A percentile compares a stretch with the other conserved stretches of the same genome.
Conservation (phyloP, 2,888 invertebrate species). For the Pheosia tremula region DNA sequence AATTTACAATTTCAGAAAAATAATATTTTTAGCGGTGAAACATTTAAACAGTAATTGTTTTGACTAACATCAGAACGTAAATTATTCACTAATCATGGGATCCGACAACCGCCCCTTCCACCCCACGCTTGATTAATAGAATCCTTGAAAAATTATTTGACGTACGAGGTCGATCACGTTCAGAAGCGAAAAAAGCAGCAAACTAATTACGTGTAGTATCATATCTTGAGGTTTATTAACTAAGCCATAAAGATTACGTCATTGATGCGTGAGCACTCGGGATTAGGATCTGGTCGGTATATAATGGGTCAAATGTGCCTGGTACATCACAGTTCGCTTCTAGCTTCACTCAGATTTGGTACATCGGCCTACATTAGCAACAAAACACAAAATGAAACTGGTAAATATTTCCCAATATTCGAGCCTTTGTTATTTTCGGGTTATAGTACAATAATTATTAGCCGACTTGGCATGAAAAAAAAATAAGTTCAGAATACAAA, state of each 20-base stretch:
- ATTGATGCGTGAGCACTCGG: conserved; percentile 61
- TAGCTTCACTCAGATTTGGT: conserved; percentile 47
- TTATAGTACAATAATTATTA: too few relatives aligned
- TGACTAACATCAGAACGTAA: too few relatives aligned
- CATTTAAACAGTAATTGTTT: too few relatives aligned
- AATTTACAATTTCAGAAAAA: too few relatives aligned
- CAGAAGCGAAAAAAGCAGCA: conserved; percentile 46
- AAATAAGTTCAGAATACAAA: too few relatives aligned
- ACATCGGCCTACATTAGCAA: conserved; percentile 27
- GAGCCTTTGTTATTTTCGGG: too few relatives aligned
- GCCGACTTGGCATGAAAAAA: too few relatives aligned
- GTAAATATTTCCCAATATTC: conserved; percentile 48
- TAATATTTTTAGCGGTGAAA: too few relatives aligned
- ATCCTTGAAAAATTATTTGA: conserved; percentile 66
- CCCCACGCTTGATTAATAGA: conserved; percentile 48
- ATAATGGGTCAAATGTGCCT: conserved; percentile 66
- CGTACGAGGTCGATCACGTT: conserved; percentile 68
- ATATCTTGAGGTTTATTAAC: conserved; percentile 54
- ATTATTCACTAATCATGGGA: not conserved
- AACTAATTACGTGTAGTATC: conserved; percentile 69
- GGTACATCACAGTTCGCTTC: conserved; percentile 54
- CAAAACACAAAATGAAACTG: conserved; percentile 70
- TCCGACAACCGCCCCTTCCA: conserved; percentile 15
- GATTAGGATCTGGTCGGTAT: conserved; percentile 69
- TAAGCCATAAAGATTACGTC: conserved; percentile 63